Percentiles rank a stretch among this genome's conserved stretches.
These are phyloP conservation scores for Synanthedon myopaeformis DNA, from an alignment of 2,888 invertebrate species.

Conservation along the genomic window DNA sequence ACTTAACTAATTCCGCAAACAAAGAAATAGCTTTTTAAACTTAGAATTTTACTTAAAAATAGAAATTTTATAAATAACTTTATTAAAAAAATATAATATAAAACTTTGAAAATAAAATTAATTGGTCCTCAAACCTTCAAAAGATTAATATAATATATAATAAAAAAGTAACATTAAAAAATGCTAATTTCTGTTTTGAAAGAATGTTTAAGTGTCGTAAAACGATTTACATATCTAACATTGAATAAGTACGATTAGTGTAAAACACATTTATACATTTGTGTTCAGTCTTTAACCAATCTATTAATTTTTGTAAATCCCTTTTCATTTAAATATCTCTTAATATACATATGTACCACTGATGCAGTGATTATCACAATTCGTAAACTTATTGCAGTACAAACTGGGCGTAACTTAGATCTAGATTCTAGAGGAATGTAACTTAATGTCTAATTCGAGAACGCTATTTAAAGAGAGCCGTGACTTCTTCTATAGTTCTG, in stretches of 20 bases:
- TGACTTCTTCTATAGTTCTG: constrained; percentile 61
- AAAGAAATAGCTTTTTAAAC: too few species aligned
- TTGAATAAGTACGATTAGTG: neutral
- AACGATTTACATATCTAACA: neutral
- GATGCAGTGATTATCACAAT: constrained; percentile 33
- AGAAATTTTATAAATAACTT: too few species aligned
- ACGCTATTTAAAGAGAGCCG: constrained; percentile 59
- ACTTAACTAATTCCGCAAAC: too few species aligned
- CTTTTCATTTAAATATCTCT: constrained; percentile 9
- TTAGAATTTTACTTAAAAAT: too few species aligned
- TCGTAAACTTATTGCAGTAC: constrained; percentile 35
- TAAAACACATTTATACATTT: constrained; percentile 21
- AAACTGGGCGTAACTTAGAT: constrained; percentile 2
- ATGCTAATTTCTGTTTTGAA: too few species aligned
- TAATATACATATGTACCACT: neutral
- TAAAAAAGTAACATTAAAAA: neutral
- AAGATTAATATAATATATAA: neutral
- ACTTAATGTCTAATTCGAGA: constrained; percentile 14
- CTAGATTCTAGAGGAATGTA: constrained; percentile 23
- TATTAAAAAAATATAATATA: neutral
- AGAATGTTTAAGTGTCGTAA: neutral
- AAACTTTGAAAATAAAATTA: constrained; percentile 2
- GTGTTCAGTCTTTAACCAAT: constrained; percentile 49
- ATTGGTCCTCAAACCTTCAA: constrained; percentile 17
- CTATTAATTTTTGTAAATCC: constrained; percentile 1